Conservation (phyloP, 2,113 vertebrate genomes). For the Hydropotes inermis region DNA sequence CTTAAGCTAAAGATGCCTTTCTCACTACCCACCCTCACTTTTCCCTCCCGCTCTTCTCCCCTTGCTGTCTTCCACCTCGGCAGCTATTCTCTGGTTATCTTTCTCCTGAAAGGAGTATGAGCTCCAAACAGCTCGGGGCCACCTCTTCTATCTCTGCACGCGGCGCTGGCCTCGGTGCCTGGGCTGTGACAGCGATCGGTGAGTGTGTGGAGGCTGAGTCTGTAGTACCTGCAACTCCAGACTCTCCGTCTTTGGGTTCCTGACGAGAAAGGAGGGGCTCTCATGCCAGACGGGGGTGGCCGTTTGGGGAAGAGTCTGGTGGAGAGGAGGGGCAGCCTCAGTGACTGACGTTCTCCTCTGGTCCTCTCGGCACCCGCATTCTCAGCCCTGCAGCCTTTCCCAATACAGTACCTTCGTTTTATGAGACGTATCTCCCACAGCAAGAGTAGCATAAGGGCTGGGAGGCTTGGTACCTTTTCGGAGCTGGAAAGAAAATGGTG, state of each 20-base stretch:
- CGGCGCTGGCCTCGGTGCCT: background rate
- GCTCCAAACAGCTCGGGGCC: background rate
- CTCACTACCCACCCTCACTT: background rate
- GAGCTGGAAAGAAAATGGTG: conserved; percentile 77
- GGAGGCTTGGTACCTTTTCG: conserved; percentile 90
- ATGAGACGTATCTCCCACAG: conserved; percentile 79
- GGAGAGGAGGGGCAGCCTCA: background rate
- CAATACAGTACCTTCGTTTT: conserved; percentile 87
- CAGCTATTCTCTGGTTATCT: background rate
- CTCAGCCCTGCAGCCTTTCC: background rate
- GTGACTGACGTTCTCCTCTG: background rate
- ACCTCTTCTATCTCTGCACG: background rate
- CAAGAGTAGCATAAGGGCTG: conserved; percentile 83
- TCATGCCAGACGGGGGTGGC: conserved; percentile 90
- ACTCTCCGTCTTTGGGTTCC: conserved; percentile 84
- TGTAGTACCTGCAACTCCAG: conserved; percentile 87
- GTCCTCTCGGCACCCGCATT: background rate
- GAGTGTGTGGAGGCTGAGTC: background rate
- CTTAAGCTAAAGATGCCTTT: background rate
- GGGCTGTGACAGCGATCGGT: background rate
- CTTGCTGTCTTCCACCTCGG: background rate
- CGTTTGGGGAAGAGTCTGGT: conserved; percentile 82
- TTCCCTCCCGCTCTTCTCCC: background rate
- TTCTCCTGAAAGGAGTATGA: background rate
- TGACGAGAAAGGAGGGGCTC: conserved; percentile 88